Base-by-base conservation (phyloP, 2,113 vertebrate genomes). In the Leucoraja erinaceus region DNA sequence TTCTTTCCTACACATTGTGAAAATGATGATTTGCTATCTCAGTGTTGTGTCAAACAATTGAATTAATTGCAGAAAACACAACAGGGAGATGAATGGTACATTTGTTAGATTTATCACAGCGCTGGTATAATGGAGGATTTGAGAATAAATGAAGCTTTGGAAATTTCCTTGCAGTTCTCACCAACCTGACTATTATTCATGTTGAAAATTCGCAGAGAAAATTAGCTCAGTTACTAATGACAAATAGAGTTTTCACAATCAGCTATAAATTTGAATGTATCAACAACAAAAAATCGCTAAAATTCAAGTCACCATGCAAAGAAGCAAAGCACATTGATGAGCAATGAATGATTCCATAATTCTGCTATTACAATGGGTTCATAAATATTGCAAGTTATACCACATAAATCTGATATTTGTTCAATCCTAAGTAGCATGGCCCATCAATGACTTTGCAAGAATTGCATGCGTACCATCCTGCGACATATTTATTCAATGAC, bases 131-230 rank as follows among this genome's bases (percentile, higher is more conserved):
- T 72, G 38, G 66, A 74, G 68, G 33, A 28, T 47, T 20, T 28
- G 38, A 91, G 68, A 11, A 54, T 70, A 90, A 70, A 33, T 90
- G 6, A 63, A 90, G 33, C 31, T 38, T 47, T 70, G 16, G 63
- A 47, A 91, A 33, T 72, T 91, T 25, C 68, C 70, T 18, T 28
- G 33, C 70, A 91, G 68, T 91, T 90, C 16, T 12, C 66, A 68
- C 16, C 66, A 68, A 8, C 6, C 68, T 70, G 7, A 31, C 25
- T 38, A 54, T 91, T 91, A 72, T 47, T 72, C 66, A 91, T 47
- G 25, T 5, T 91, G 90, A 70, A 91, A 72, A 72, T 28, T 91
- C 16, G 66, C 68, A 74, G 11, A 33, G 86, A 90, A 83, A 90
- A 22, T 38, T n/a, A 38, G 33, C 90, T 54, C 70, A 54, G 66